A percentile compares a stretch with the other conserved stretches of the same genome.
Evolutionary conservation across 2,888 invertebrate species (phyloP).

Genomic region (Chrysolina haemoptera): DNA sequence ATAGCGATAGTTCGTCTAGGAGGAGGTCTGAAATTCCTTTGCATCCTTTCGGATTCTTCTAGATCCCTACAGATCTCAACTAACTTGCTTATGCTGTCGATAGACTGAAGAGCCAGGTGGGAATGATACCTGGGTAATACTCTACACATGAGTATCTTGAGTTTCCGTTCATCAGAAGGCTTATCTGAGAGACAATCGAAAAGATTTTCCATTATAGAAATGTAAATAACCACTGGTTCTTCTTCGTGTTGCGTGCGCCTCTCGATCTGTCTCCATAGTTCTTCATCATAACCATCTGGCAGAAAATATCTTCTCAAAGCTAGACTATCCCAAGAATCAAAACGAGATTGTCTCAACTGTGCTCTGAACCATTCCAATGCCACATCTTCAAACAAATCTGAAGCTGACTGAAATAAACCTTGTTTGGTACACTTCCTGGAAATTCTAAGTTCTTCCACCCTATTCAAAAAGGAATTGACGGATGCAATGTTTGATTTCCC

Average conservation of each 20-base stretch:
- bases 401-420: conserved; percentile 1
- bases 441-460: conserved; percentile 5
- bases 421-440: conserved; percentile 15
- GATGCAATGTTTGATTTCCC: neutral
- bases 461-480: neutral
- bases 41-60: conserved; percentile 21
- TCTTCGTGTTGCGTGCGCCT: conserved; percentile 26
- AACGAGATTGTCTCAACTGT: conserved; percentile 14
- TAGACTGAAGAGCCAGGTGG: conserved; percentile 14
- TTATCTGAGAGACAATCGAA: conserved; percentile 22
- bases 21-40: conserved; percentile 20
- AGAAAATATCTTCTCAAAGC: conserved; percentile 18
- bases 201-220: conserved; percentile 31
- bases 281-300: conserved; percentile 7
- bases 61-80: conserved; percentile 24
- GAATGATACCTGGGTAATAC: conserved; percentile 8
- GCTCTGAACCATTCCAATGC: conserved; percentile 24
- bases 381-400: conserved; percentile 24
- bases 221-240: conserved; percentile 24
- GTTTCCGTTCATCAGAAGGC: conserved; percentile 9
- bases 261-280: conserved; percentile 29
- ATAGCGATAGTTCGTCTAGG: conserved; percentile 16
- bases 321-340: conserved; percentile 20
- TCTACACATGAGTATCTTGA: conserved; percentile 11
- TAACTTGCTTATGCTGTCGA: conserved; percentile 1